Conservation (phyloP, 2,888 invertebrate species). For the Drosophila dives region DNA sequence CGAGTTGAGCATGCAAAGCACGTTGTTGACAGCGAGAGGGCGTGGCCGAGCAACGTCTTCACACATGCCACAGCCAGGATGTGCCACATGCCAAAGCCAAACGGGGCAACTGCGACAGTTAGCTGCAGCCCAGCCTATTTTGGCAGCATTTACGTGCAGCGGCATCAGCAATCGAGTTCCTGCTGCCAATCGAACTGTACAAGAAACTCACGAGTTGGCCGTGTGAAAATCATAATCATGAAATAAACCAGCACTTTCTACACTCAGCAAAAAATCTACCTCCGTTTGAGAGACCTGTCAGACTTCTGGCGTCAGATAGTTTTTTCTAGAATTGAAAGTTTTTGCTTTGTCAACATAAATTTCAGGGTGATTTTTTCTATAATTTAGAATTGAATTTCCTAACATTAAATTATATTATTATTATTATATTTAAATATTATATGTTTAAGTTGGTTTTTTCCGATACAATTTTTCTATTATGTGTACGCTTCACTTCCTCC, state of each 20-base stretch:
- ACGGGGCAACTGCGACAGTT: conserved; percentile 40
- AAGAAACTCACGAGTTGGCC: conserved; percentile 50
- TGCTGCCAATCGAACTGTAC: conserved; percentile 21
- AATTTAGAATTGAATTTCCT: not conserved
- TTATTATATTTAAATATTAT: not conserved
- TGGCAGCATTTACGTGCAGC: conserved; percentile 37
- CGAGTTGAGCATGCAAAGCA: conserved; percentile 67
- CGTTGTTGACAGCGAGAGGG: conserved; percentile 69
- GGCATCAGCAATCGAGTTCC: conserved; percentile 10
- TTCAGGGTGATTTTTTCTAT: too few relatives aligned
- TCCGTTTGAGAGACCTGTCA: not conserved
- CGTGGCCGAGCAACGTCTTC: conserved; percentile 49
- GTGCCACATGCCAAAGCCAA: conserved; percentile 5
- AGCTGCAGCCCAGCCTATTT: conserved; percentile 52
- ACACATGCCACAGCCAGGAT: conserved; percentile 17
- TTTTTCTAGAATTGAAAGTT: not conserved
- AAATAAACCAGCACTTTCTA: conserved; percentile 63
- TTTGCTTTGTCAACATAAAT: too few relatives aligned
- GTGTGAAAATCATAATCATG: conserved; percentile 76
- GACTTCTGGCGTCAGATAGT: not conserved
- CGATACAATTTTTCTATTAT: not conserved
- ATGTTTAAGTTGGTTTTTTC: not conserved
- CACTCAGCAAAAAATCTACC: not conserved
- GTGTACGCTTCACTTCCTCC: not conserved
- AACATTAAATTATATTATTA: not conserved